Conservation (phyloP, 2,797 vertebrate genomes). For the Myiotriccus ornatus region DNA sequence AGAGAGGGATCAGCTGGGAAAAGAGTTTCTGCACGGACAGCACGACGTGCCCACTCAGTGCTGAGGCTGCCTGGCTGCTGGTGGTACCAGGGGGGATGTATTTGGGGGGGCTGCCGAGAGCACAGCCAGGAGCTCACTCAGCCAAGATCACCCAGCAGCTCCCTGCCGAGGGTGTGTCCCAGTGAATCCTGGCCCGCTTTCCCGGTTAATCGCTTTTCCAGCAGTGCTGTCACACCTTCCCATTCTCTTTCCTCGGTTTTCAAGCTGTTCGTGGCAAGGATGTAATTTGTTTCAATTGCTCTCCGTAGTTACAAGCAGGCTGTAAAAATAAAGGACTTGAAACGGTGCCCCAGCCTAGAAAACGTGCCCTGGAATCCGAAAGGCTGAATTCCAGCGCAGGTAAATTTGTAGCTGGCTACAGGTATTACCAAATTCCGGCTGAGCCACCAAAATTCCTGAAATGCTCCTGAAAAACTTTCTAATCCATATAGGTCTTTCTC, state of each 20-base stretch:
- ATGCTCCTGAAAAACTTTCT: neutral
- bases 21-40: neutral
- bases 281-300: constrained; percentile 54
- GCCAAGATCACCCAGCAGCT: neutral
- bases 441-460: neutral
- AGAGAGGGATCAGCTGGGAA: neutral
- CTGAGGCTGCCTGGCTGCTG: neutral
- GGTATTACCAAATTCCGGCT: neutral
- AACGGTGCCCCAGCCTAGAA: constrained; percentile 18
- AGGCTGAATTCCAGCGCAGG: neutral
- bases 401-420: neutral
- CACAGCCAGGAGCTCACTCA: rapidly evolving
- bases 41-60: neutral
- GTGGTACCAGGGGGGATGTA: neutral
- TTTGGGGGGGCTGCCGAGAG: neutral
- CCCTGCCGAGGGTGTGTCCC: neutral
- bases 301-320: constrained; percentile 7
- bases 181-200: neutral
- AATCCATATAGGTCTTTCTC: neutral
- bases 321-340: constrained; percentile 33
- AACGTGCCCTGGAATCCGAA: neutral
- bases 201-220: neutral
- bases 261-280: neutral
- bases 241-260: neutral
- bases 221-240: neutral